Base-by-base conservation (phyloP, 2,113 vertebrate genomes). In the Semnornis frantzii region DNA sequence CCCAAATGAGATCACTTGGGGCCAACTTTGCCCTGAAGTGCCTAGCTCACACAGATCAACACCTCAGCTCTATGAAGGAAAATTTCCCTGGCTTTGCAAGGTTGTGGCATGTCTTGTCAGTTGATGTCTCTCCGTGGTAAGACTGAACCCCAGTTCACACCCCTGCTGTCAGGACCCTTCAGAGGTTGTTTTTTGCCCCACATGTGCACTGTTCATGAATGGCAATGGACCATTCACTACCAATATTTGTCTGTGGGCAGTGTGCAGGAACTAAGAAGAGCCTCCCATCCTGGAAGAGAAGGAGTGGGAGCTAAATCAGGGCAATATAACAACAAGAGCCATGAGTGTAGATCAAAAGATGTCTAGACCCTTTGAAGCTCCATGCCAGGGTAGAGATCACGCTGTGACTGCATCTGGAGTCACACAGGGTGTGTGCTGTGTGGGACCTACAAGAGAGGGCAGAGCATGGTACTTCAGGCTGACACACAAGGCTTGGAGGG, bases 61-160 rank as follows among this genome's bases (percentile, higher is more conserved):
- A 58, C 28, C 33, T 68, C 0, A 0, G 63, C 34, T 60, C 16
- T 46, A 0, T 0, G 0, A 33, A 58, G 37, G 55, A 87, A 63
- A 4, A 4, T 77, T 31, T 69, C 19, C 27, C 59, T 62, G 60
- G 16, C 7, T 91, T 80, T 77, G 39, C 27, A 27, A 62, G 17
- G 12, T 6, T 28, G 12, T 59, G 71, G 18, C 28, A 17, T 34
- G 21, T 16, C 91, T 59, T 63, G 42, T 8, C 48, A 42, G 8
- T 1, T 4, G 27, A 55, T 83, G 63, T 15, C 7, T 60, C 37
- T 30, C 31, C 3, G 0, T 33, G 48, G n/a, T 1, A 1, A 90
- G 15, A 54, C 16, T 55, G 70, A 85, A n/a, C 15, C 16, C 13
- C 20, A 55, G 20, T 57, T 65, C 23, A 24, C 52, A 57, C 25